Evolutionary conservation across 2,888 invertebrate species (phyloP).

Genomic region (Zelleria hepariella): DNA sequence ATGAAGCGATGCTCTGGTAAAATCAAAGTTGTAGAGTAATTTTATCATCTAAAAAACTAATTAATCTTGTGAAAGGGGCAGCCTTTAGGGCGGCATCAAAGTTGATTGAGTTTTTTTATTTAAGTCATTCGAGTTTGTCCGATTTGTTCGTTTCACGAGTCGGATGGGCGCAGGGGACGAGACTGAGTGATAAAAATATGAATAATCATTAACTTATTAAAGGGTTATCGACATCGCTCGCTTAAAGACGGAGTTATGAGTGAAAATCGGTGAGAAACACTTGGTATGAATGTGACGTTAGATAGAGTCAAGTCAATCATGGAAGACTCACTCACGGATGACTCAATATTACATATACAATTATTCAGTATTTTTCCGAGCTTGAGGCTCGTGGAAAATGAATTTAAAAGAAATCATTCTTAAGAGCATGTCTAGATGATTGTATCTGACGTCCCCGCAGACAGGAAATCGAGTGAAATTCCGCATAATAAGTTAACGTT

Average conservation of each 20-base stretch:
- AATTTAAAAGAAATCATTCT: background rate
- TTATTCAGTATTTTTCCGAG: too few species aligned
- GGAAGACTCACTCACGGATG: too few species aligned
- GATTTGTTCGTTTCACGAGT: constrained; percentile 14
- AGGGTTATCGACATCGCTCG: too few species aligned
- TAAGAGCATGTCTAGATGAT: background rate
- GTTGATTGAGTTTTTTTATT: constrained; percentile 42
- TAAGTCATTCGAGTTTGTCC: constrained; percentile 26
- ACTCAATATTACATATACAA: too few species aligned
- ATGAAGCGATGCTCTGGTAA: background rate
- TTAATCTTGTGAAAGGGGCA: constrained; percentile 46
- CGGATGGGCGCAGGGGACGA: background rate
- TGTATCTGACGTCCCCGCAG: background rate
- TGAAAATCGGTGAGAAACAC: too few species aligned
- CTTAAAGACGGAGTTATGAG: too few species aligned
- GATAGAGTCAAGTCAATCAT: too few species aligned
- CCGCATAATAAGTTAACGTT: constrained; percentile 50
- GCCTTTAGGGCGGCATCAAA: constrained; percentile 20
- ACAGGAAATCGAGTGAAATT: constrained; percentile 18
- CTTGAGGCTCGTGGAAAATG: background rate
- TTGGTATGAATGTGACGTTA: too few species aligned
- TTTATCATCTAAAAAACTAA: constrained; percentile 34
- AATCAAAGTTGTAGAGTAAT: constrained; percentile 9
- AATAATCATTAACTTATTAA: too few species aligned
- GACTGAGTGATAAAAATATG: background rate